Evolutionary conservation across 2,888 invertebrate species (phyloP).

Genomic region (Mesopsocus fuscifrons): DNA sequence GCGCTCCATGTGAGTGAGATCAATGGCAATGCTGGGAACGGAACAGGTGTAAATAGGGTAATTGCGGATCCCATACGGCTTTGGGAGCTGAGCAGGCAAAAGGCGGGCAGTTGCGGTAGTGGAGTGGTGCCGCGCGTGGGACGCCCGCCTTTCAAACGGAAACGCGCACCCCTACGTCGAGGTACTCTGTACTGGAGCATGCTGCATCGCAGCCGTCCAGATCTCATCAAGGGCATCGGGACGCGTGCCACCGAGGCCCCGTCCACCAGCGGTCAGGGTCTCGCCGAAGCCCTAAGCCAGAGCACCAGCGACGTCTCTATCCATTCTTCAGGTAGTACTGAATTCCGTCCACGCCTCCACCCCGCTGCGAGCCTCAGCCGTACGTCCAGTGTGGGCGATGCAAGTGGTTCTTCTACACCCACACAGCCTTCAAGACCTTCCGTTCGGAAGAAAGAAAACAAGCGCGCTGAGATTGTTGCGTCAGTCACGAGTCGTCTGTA

Average conservation of each 20-base stretch:
- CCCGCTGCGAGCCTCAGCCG: neutral
- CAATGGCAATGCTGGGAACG: slow-evolving; percentile 8
- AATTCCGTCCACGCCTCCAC: neutral
- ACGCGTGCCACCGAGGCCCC: neutral
- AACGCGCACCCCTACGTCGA: neutral
- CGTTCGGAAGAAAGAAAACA: slow-evolving; percentile 13
- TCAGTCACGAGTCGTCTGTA: slow-evolving; percentile 49
- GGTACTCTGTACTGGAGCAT: neutral
- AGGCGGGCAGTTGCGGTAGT: neutral
- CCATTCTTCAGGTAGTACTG: slow-evolving; percentile 1
- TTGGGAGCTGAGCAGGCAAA: neutral
- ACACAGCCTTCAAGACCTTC: neutral
- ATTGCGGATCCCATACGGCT: neutral
- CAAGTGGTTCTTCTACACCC: slow-evolving; percentile 7
- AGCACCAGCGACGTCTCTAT: slow-evolving; percentile 2
- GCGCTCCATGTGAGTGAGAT: slow-evolving; percentile 1
- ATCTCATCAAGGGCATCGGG: slow-evolving; percentile 3
- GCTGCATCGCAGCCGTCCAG: slow-evolving; percentile 8
- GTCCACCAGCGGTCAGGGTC: slow-evolving; percentile 7
- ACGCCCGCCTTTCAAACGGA: neutral
- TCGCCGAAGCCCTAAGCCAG: neutral
- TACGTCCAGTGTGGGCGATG: slow-evolving; percentile 2
- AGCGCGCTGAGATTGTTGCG: slow-evolving; percentile 41
- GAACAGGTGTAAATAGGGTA: slow-evolving; percentile 7
- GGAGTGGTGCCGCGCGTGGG: neutral